phyloP scores from a whole-genome alignment of 1,140 invertebrate species.

The Agrilus planipennis region DNA sequence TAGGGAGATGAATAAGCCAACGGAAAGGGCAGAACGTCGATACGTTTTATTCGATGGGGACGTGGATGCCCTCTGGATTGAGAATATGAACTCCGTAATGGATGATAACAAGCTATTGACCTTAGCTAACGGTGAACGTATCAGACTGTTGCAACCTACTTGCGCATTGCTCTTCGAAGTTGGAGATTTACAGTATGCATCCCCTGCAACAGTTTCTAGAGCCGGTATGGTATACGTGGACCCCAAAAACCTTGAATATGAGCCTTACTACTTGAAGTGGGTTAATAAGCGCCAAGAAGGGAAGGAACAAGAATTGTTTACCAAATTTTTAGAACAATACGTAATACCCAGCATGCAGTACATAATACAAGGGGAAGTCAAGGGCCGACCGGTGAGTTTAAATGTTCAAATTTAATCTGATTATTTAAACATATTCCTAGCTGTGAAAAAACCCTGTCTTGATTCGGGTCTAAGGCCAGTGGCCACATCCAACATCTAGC shows the following conservation, averaged over 20 bases:
- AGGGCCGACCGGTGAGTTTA: no score
- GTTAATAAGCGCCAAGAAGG: slow-evolving; percentile 41
- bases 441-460: no score
- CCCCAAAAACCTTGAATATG: slow-evolving; percentile 76
- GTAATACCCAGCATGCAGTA: slow-evolving; percentile 56
- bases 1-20: slow-evolving; percentile 72
- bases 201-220: slow-evolving; percentile 80
- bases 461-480: no score
- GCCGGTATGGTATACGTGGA: slow-evolving; percentile 91
- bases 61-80: slow-evolving; percentile 87
- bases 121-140: slow-evolving; percentile 80
- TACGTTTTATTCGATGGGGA: slow-evolving; percentile 89
- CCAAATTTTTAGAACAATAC: slow-evolving; percentile 58
- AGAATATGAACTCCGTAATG: slow-evolving; percentile 96
- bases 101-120: slow-evolving; percentile 86
- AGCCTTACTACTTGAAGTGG: slow-evolving; percentile 76
- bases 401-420: no score
- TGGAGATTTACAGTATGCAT: slow-evolving; percentile 78
- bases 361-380: slow-evolving; percentile 62
- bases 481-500: no score
- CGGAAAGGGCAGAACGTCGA: slow-evolving; percentile 54
- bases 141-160: slow-evolving; percentile 62
- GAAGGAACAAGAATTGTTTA: slow-evolving; percentile 43
- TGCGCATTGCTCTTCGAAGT: slow-evolving; percentile 85
- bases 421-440: no score